phyloP scores from a whole-genome alignment of 2,888 invertebrate genomes.

The Dyspetes luteomarginatus region DNA sequence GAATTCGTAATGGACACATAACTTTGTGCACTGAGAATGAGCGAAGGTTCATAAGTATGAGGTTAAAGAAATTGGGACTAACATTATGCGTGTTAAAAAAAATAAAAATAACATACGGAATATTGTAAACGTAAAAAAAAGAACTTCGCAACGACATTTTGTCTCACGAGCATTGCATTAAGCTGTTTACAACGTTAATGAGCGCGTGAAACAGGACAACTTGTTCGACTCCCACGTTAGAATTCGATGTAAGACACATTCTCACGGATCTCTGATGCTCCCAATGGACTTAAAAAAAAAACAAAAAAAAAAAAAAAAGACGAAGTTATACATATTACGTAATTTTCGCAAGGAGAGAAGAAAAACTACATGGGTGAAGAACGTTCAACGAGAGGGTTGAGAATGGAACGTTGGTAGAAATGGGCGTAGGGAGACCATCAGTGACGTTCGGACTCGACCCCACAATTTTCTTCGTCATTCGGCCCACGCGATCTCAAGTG shows the following conservation, averaged over 20 bases:
- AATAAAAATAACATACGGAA: not conserved
- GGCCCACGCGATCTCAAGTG: slow-evolving; percentile 17
- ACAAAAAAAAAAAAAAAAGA: not conserved
- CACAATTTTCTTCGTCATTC: slow-evolving; percentile 41
- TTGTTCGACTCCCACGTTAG: not conserved
- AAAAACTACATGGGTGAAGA: not conserved
- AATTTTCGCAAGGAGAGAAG: not conserved
- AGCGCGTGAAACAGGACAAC: not conserved
- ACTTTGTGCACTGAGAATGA: too few species aligned
- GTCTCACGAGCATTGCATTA: slow-evolving; percentile 22
- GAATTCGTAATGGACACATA: too few species aligned
- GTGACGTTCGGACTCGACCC: slow-evolving; percentile 41
- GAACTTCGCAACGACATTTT: not conserved
- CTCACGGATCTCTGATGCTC: not conserved
- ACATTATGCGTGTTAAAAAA: too few species aligned
- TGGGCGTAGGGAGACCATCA: not conserved
- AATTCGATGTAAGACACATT: not conserved
- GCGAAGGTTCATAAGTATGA: too few species aligned
- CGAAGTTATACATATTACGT: not conserved
- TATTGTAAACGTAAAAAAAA: not conserved
- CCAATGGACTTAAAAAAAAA: not conserved
- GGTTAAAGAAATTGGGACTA: too few species aligned
- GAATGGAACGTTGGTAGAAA: slow-evolving; percentile 33
- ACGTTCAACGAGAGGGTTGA: slow-evolving; percentile 21
- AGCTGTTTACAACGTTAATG: slow-evolving; percentile 7